Evolutionary conservation across 1,140 invertebrate genomes (phyloP), one percentile per base, ranked within the genome.

Genomic region (Hyles vespertilio): DNA sequence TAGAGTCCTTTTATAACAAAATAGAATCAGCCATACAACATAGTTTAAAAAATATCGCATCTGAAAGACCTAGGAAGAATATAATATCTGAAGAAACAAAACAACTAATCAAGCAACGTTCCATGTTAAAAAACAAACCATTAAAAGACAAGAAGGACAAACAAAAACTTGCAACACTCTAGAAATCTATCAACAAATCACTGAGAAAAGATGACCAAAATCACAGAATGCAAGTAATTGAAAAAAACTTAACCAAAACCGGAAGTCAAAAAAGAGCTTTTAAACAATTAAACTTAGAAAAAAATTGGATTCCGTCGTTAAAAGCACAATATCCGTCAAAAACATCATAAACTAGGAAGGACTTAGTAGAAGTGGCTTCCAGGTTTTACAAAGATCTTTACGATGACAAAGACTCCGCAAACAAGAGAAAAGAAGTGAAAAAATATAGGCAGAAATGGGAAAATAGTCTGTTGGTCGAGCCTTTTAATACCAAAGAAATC

Each of bases 191-290:
- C 12, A 65, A 66, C 48, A 71, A 50, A 57, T 60, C 63, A 9
- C 69, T 72, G 10, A 50, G 54, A 12, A 66, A 61, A 32, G 64
- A 76, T 57, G 70, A 75, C 44, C 55, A 53, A 2, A 57, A 70
- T 4, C 52, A 76, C 50, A 69, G 73, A 61, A 0, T 66, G 5
- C 12, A 60, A 7, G 59, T 65, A 54, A 72, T 76, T 58, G 33
- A 52, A 60, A 65, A 46, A 62, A 75, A 70, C 46, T 8, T 72
- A 6, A 63, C 58, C 0, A 65, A 58, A 6, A 63, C 34, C 49
- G 61, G 65, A 63, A 72, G 72, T 50, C 22, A 57, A n/a, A 70
- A 67, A 51, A 68, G 47, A 60, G 63, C 67, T 1, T 68, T 36
- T 6, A 74, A 67, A 51, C 55, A 74, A 58, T 48, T 74, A 55